Evolutionary conservation across 1,140 invertebrate species (phyloP).

Genomic region (Drosophila erecta): DNA sequence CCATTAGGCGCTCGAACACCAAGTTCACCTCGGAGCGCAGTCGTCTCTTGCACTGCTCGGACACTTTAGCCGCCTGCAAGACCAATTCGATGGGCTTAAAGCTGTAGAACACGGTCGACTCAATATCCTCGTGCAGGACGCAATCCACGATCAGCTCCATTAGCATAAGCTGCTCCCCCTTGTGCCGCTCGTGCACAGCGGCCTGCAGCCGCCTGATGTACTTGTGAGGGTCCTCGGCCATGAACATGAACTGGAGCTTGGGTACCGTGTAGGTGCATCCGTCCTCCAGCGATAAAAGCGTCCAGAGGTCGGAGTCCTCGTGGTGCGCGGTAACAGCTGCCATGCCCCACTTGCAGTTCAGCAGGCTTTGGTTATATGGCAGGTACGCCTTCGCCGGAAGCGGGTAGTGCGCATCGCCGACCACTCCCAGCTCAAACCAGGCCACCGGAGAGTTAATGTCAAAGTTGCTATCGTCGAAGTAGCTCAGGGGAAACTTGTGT

Average conservation of each 20-base stretch:
- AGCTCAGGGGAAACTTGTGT: conserved; percentile 76
- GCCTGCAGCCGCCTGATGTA: conserved; percentile 66
- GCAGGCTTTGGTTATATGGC: conserved; percentile 56
- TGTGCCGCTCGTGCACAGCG: conserved; percentile 63
- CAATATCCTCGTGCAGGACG: conserved; percentile 71
- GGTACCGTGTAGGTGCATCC: conserved; percentile 64
- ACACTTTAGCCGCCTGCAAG: conserved; percentile 35
- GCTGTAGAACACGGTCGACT: conserved; percentile 55
- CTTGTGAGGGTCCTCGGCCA: conserved; percentile 73
- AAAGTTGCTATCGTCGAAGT: conserved; percentile 73
- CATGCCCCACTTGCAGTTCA: conserved; percentile 66
- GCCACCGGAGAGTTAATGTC: conserved; percentile 67
- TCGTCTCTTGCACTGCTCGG: conserved; percentile 54
- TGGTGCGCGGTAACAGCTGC: conserved; percentile 61
- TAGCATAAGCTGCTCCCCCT: conserved; percentile 67
- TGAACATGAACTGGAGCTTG: conserved; percentile 78
- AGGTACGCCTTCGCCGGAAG: conserved; percentile 70
- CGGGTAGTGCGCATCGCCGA: conserved; percentile 62
- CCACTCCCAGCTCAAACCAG: conserved; percentile 72
- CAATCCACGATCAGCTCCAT: conserved; percentile 81
- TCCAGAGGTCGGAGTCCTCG: conserved; percentile 53
- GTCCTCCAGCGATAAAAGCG: conserved; percentile 55
- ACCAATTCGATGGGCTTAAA: conserved; percentile 65
- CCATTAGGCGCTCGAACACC: conserved; percentile 77
- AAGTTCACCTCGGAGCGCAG: conserved; percentile 69